Base-by-base conservation (phyloP, 2,113 vertebrate species). In the Sander lucioperca region DNA sequence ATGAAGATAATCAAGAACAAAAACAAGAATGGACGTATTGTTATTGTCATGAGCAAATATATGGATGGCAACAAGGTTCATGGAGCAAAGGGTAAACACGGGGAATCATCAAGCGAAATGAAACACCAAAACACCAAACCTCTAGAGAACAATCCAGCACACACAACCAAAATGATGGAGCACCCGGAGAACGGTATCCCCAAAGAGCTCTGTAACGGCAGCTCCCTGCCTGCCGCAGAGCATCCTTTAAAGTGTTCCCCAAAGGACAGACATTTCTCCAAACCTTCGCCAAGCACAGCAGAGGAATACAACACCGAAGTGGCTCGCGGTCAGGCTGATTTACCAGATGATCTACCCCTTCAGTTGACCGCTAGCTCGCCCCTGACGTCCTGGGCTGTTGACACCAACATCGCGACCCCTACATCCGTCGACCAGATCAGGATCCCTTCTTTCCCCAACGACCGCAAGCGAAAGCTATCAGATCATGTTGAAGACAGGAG, bases 1-100 rank as follows among this genome's bases (percentile, higher is more conserved):
- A 99, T 99, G 98, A 99, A 99, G 94, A 99, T 99, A 33, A 98
- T 99, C 87, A 99, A 98, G 92, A 99, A 99, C 90, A 99, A 99
- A 87, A 99, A 99, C 94, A 99, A 99, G 91, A 99, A 99, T 0
- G 98, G 98, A 18, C 96, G 97, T 67, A 99, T 99, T 2, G 98
- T 99, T 64, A 99, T 99, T 6, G 98, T 99, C 74, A 99, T 99
- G 98, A 99, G 98, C 94, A 99, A 99, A 86, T 99, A 99, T 87
- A 99, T 99, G 98, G 98, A 99, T 90, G 96, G 97, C 0, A 97
- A 97, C 87, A 97, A 98, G 94, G 97, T 97, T 87, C 95, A 91
- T 4, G 90, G 97, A 0, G 95, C 96, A 48, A 99, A 98, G 95
- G 95, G 96, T 86, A 99, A 99, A 93, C 97, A 96, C 0, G 96